These are phyloP conservation scores for Varanus salvator DNA, from an alignment of 2,113 vertebrate genomes.

Conservation along the genomic window DNA sequence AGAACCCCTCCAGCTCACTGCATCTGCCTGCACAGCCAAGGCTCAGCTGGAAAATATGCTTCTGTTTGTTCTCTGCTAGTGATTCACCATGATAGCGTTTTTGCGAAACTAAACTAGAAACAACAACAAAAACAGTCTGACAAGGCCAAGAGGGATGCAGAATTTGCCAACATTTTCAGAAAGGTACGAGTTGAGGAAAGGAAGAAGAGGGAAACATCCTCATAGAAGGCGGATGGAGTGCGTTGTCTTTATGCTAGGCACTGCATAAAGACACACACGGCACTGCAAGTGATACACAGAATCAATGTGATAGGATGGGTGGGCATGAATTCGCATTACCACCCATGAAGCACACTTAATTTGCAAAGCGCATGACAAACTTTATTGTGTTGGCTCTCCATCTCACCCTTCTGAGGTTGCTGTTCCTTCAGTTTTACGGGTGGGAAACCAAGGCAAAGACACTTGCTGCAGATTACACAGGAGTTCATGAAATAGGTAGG, in stretches of 20 bases:
- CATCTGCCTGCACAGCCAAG: not conserved
- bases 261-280: not conserved
- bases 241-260: not conserved
- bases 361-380: not conserved
- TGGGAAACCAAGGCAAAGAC: not conserved
- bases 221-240: not conserved
- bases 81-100: not conserved
- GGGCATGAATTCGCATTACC: not conserved
- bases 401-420: not conserved
- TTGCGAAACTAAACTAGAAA: not conserved
- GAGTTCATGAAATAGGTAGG: too few relatives aligned
- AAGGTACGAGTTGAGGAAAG: not conserved
- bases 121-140: not conserved
- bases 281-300: too few relatives aligned
- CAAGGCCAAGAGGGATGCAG: not conserved
- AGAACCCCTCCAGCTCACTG: not conserved
- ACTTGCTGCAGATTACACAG: not conserved
- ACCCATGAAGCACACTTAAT: not conserved
- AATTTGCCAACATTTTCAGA: not conserved
- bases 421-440: too few relatives aligned
- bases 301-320: not conserved
- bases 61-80: not conserved
- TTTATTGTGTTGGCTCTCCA: not conserved
- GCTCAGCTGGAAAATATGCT: not conserved
- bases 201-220: not conserved